Evolutionary conservation across 2,797 vertebrate genomes (phyloP).

Genomic region (Molossus alvarezi): DNA sequence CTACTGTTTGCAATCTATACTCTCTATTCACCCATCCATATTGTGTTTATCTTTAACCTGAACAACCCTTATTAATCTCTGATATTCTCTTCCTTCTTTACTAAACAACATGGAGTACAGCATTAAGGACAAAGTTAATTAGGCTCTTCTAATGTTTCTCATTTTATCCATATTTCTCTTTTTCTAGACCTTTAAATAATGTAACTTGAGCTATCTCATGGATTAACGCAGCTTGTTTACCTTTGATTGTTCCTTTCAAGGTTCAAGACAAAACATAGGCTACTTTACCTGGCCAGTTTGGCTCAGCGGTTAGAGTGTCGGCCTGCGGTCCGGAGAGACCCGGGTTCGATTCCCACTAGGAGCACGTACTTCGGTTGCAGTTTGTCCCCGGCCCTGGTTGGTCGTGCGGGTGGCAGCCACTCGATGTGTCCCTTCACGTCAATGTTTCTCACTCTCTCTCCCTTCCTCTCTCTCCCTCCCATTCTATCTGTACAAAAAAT

Average conservation of each 20-base stretch:
- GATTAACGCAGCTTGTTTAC: conserved; percentile 67
- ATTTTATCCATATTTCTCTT: conserved; percentile 36
- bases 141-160: conserved; percentile 19
- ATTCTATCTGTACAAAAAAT: too few species aligned
- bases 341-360: too few species aligned
- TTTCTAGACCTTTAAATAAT: conserved; percentile 62
- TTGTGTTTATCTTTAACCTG: conserved; percentile 43
- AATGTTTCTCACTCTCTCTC: too few species aligned
- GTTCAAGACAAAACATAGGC: conserved; percentile 50
- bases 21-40: background rate
- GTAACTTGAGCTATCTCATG: conserved; percentile 58
- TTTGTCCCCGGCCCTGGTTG: too few species aligned
- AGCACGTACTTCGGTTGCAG: too few species aligned
- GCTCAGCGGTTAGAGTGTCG: too few species aligned
- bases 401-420: too few species aligned
- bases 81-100: conserved; percentile 51
- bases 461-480: too few species aligned
- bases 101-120: background rate
- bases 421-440: too few species aligned
- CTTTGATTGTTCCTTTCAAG: conserved; percentile 45
- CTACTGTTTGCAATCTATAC: background rate
- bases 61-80: conserved; percentile 36
- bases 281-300: too few species aligned
- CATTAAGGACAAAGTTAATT: conserved; percentile 13
- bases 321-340: too few species aligned